These are phyloP conservation scores for Melitaea cinxia DNA, from an alignment of 1,140 invertebrate genomes.

Conservation along the genomic window DNA sequence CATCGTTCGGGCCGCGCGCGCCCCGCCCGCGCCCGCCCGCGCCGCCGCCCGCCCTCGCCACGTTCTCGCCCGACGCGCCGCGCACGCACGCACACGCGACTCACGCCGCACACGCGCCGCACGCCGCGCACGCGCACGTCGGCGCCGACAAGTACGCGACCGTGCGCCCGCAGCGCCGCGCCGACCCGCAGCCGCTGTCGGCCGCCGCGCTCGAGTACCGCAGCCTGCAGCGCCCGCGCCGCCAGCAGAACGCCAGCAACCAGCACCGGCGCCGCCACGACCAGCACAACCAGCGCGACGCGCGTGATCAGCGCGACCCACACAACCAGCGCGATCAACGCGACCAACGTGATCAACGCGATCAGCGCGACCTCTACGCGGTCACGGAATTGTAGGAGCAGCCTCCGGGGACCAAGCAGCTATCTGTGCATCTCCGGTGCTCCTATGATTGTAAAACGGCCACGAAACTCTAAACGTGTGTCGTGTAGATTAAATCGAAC, in stretches of 20 bases:
- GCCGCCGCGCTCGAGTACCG: conserved; percentile 70
- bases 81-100: conserved; percentile 30
- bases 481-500: conserved; percentile 1
- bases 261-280: conserved; percentile 37
- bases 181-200: conserved; percentile 73
- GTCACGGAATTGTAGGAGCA: conserved; percentile 69
- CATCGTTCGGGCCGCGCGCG: conserved; percentile 83
- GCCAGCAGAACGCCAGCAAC: conserved; percentile 54
- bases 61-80: conserved; percentile 55
- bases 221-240: conserved; percentile 70
- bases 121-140: conserved; percentile 37
- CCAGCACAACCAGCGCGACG: conserved; percentile 19
- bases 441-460: conserved; percentile 32
- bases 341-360: conserved; percentile 31
- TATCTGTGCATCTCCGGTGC: conserved; percentile 33
- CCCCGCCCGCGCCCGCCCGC: conserved; percentile 74
- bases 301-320: conserved; percentile 33
- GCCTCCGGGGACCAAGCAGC: conserved; percentile 28
- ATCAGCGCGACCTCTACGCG: conserved; percentile 59
- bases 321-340: conserved; percentile 37
- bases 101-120: conserved; percentile 32
- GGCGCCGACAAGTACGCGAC: conserved; percentile 74
- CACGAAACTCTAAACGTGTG: conserved; percentile 30
- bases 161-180: conserved; percentile 56
- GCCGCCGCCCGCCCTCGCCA: conserved; percentile 64